Evolutionary conservation across 2,113 vertebrate genomes (phyloP).

Genomic region (Oenanthe oenanthe): DNA sequence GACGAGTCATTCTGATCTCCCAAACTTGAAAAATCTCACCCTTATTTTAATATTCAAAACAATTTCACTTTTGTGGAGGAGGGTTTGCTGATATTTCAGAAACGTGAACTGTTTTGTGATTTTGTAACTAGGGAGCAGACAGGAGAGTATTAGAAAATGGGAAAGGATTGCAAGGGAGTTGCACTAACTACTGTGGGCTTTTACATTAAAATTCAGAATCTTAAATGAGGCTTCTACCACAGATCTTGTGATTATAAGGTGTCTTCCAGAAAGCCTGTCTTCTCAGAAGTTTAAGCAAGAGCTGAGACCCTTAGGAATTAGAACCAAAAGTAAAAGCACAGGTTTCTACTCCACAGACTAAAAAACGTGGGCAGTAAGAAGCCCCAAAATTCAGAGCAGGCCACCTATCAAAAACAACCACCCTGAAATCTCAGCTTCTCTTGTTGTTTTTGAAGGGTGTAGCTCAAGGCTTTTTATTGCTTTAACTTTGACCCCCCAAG

Average conservation of each 20-base stretch:
- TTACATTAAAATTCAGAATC: not conserved
- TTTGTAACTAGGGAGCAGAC: not conserved
- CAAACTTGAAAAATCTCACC: not conserved
- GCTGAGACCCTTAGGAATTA: not conserved
- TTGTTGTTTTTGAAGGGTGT: not conserved
- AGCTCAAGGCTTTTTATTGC: not conserved
- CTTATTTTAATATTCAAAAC: conserved; percentile 10
- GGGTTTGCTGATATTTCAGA: conserved; percentile 18
- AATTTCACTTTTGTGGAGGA: conserved; percentile 5
- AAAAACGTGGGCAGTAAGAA: not conserved
- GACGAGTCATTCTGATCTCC: not conserved
- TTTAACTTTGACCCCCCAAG: not conserved
- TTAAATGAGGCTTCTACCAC: not conserved
- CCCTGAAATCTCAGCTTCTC: not conserved
- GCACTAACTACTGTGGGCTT: not conserved
- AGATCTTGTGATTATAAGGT: not conserved
- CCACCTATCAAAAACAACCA: not conserved
- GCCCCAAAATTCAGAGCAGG: not conserved
- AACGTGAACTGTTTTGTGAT: conserved; percentile 1
- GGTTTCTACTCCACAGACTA: not conserved
- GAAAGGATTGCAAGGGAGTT: not conserved
- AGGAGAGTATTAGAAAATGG: not conserved
- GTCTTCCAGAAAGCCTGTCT: not conserved
- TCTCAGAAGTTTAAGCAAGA: not conserved
- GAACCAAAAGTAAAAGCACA: not conserved